These are phyloP conservation scores for Chaetogeoica ovagalla DNA, from an alignment of 2,888 invertebrate species.

Conservation along the genomic window DNA sequence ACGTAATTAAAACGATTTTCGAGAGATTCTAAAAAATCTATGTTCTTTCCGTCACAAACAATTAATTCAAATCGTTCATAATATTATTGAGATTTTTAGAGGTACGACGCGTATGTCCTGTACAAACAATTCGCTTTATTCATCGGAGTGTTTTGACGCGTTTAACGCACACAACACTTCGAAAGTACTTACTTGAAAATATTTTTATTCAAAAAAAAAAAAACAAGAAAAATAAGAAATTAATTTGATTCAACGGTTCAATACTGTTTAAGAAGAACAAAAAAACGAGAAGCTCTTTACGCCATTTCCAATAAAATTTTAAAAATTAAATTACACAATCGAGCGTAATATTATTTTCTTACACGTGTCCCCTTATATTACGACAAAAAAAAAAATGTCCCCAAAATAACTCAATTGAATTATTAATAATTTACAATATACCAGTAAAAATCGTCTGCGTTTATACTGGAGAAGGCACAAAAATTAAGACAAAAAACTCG, in stretches of 20 bases:
- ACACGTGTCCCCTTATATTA: not conserved
- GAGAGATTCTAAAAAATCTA: not conserved
- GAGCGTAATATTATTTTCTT: not conserved
- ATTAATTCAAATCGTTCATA: not conserved
- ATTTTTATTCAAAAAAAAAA: too few relatives aligned
- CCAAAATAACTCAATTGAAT: not conserved
- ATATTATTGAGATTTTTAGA: too few relatives aligned
- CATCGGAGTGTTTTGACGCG: too few relatives aligned
- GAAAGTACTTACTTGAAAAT: too few relatives aligned
- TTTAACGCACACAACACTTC: too few relatives aligned
- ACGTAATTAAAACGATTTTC: not conserved
- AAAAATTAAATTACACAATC: not conserved
- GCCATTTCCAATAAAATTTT: not conserved
- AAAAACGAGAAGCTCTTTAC: not conserved
- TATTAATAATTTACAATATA: slow-evolving; percentile 1
- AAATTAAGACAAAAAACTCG: slow-evolving; percentile 26
- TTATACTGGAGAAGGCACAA: slow-evolving; percentile 37
- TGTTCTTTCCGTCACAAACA: not conserved
- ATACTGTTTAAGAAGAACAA: not conserved
- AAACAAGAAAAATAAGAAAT: too few relatives aligned
- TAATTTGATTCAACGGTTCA: not conserved
- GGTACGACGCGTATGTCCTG: too few relatives aligned
- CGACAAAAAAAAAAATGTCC: not conserved
- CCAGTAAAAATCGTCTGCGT: slow-evolving; percentile 8
- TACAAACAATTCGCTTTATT: too few relatives aligned